phyloP scores from a whole-genome alignment of 2,797 vertebrate species.

The Streptopelia turtur region DNA sequence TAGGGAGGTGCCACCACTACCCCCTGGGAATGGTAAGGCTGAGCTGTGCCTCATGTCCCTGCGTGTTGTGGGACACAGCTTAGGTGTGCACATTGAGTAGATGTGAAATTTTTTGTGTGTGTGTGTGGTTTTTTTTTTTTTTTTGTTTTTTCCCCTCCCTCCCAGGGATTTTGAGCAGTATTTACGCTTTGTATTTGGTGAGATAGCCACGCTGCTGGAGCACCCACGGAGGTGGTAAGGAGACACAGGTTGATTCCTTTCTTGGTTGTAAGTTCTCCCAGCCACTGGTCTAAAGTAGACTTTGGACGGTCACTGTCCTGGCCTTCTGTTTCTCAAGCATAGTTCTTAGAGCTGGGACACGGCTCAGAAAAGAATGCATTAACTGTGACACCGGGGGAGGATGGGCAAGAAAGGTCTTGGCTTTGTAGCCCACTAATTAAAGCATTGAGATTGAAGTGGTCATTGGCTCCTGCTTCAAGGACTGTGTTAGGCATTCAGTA shows the following conservation, averaged over 20 bases:
- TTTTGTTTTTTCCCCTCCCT: neutral
- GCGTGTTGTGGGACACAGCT: neutral
- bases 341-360: neutral
- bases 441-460: neutral
- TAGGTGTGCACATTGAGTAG: accelerated
- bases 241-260: neutral
- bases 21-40: neutral
- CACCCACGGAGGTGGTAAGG: neutral
- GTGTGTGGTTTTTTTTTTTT: too few species aligned
- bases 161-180: neutral
- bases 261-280: neutral
- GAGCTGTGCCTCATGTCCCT: neutral
- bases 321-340: neutral
- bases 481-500: neutral
- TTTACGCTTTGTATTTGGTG: neutral
- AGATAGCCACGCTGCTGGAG: neutral
- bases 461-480: neutral
- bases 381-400: neutral
- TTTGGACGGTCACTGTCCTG: neutral
- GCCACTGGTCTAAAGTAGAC: neutral
- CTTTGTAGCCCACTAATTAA: neutral
- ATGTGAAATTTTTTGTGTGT: too few species aligned
- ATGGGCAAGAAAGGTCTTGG: neutral
- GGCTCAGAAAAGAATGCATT: neutral
- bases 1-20: neutral